These are phyloP conservation scores for Rhyzopertha dominica DNA, from an alignment of 1,140 invertebrate genomes.

Conservation along the genomic window DNA sequence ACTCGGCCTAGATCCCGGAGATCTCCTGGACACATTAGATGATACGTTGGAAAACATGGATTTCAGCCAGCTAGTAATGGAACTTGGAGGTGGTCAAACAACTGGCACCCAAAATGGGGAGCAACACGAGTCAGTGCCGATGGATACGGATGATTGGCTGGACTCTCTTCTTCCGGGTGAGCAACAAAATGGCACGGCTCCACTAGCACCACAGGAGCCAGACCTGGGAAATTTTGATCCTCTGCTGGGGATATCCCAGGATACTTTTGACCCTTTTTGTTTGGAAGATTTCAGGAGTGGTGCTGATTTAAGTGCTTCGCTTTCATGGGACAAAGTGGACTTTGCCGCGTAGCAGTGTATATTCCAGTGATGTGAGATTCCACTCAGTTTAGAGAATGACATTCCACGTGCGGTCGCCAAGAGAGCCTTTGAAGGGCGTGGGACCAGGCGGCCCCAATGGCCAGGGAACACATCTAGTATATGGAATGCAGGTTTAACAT, in stretches of 20 bases:
- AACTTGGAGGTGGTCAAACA: conserved; percentile 41
- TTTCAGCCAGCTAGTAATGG: conserved; percentile 52
- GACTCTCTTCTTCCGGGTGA: conserved; percentile 57
- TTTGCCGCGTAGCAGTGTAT: conserved; percentile 53
- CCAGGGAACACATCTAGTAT: conserved; percentile 35
- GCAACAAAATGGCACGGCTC: conserved; percentile 23
- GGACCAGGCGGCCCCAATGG: conserved; percentile 40
- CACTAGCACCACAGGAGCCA: conserved; percentile 39
- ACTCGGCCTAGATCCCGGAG: conserved; percentile 35
- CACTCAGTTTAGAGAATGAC: conserved; percentile 37
- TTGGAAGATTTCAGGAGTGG: conserved; percentile 63
- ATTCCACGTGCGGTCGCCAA: conserved; percentile 43
- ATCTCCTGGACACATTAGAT: conserved; percentile 50
- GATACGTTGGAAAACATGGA: conserved; percentile 53
- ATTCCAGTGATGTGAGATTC: conserved; percentile 42
- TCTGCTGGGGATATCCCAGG: conserved; percentile 55
- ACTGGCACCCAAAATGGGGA: conserved; percentile 19
- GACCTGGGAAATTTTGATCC: conserved; percentile 56
- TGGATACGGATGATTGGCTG: conserved; percentile 73
- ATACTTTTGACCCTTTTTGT: conserved; percentile 65
- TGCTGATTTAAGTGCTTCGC: conserved; percentile 48
- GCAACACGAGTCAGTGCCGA: conserved; percentile 45
- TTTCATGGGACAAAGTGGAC: conserved; percentile 59
- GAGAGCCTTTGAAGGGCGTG: conserved; percentile 33
- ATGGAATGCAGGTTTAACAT: conserved; percentile 11